Base-by-base conservation (phyloP, 2,888 invertebrate genomes). In the Cordylochernes scorpioides region DNA sequence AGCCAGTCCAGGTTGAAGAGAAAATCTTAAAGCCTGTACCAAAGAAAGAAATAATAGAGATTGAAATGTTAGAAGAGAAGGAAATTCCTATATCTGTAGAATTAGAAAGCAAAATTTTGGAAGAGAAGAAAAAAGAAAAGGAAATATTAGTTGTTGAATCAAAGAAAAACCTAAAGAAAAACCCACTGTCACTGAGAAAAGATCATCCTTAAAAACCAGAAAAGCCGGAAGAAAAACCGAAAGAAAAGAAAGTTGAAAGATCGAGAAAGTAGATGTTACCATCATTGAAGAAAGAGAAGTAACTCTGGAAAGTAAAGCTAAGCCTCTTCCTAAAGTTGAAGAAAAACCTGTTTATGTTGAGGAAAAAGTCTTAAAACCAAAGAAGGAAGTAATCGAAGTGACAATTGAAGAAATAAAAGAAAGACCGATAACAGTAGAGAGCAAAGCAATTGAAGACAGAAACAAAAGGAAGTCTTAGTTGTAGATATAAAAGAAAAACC, bases 1-100 rank as follows among this genome's bases (percentile, higher is more conserved):
- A 29, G 33, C 10, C 15, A 10, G n/a, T n/a, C n/a, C n/a, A n/a
- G n/a, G n/a, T n/a, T 27, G 33, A 29, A 25, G 13, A 17, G 31
- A 14, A 13, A 5, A 12, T 15, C 15, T 21, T 5, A 7, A 10
- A 12, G 16, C 12, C 15, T 15, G 14, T 24, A 19, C 21, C 14
- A 19, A 22, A 24, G 12, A 22, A 17, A 15, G 29, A 24, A 29
- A 21, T 24, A 24, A 17, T 24, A 29, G 9, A 15, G 13, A 29
- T 10, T 4, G 29, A 29, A 10, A 29, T 29, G 8, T 15, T 9
- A 13, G 15, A 12, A 13, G 25, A 12, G 4, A 15, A 25, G 15
- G 15, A 15, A 4, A 25, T 15, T 15, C 6, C 15, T 5, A 22
- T 12, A 22, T 13, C 22, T 22, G 22, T 22, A 22, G 5, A n/a